Evolutionary conservation across 1,140 invertebrate genomes (phyloP).

Genomic region (Trichoplusia ni): DNA sequence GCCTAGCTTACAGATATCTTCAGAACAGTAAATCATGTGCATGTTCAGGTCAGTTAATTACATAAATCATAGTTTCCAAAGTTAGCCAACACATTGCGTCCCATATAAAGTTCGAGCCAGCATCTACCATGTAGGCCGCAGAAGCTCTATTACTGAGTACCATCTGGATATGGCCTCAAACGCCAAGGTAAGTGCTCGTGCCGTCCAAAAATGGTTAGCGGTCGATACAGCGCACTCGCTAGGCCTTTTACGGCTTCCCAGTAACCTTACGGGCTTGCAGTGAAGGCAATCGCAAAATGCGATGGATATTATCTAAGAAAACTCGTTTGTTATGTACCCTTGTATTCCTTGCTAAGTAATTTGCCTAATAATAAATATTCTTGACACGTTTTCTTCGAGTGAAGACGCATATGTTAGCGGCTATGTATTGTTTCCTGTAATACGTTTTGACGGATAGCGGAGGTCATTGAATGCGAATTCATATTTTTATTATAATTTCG

Average conservation of each 20-base stretch:
- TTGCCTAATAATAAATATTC: slow-evolving; percentile 17
- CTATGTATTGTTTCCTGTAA: slow-evolving; percentile 12
- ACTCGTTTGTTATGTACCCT: background rate
- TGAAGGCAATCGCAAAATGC: slow-evolving; percentile 57
- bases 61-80: background rate
- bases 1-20: too few species aligned
- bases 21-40: too few species aligned
- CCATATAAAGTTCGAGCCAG: slow-evolving; percentile 18
- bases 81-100: background rate
- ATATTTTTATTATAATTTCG: background rate
- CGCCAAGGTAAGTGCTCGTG: slow-evolving; percentile 49
- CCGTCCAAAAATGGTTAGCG: slow-evolving; percentile 62
- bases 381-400: background rate
- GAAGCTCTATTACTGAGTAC: slow-evolving; percentile 42
- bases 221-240: slow-evolving; percentile 51
- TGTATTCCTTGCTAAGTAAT: background rate
- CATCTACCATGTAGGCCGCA: slow-evolving; percentile 13
- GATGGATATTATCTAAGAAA: slow-evolving; percentile 25
- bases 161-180: slow-evolving; percentile 49
- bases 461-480: slow-evolving; percentile 13
- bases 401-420: background rate
- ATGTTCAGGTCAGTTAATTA: background rate
- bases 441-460: slow-evolving; percentile 10
- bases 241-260: slow-evolving; percentile 67
- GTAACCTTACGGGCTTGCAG: slow-evolving; percentile 59